phyloP scores from a whole-genome alignment of 2,888 invertebrate genomes.

The Antitype chi region DNA sequence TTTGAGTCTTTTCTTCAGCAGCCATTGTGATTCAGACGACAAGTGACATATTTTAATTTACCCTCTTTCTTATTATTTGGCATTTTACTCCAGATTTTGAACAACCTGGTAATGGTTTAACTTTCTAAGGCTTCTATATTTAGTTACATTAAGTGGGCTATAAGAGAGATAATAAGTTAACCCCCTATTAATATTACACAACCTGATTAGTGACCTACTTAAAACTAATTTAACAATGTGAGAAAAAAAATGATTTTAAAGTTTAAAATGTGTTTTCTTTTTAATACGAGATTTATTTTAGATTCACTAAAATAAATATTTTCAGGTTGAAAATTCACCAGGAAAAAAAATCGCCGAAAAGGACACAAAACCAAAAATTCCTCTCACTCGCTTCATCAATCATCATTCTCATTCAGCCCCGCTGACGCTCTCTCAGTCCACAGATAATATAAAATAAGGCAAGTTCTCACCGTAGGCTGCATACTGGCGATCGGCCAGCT shows the following conservation, averaged over 20 bases:
- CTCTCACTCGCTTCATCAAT: conserved; percentile 30
- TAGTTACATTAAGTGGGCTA: no score
- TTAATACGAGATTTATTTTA: background rate
- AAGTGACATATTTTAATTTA: background rate
- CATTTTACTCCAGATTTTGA: background rate
- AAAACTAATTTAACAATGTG: background rate
- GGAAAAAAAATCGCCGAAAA: background rate
- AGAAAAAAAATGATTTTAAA: background rate
- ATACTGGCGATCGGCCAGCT: conserved; percentile 87
- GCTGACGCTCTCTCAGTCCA: conserved; percentile 34
- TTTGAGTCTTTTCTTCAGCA: background rate
- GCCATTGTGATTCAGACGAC: background rate
- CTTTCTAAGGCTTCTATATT: background rate
- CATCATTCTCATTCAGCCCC: conserved; percentile 23
- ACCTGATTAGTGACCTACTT: conserved; percentile 16
- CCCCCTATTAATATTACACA: background rate
- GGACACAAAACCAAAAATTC: background rate
- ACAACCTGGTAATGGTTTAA: background rate
- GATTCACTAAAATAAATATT: background rate
- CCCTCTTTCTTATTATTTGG: background rate
- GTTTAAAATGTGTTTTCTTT: background rate
- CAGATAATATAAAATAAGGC: conserved; percentile 51
- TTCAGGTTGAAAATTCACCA: background rate
- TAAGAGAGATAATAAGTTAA: background rate
- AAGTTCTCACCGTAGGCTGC: conserved; percentile 86